These are phyloP conservation scores for Euproctis similis DNA, from an alignment of 2,888 invertebrate genomes.

Conservation along the genomic window DNA sequence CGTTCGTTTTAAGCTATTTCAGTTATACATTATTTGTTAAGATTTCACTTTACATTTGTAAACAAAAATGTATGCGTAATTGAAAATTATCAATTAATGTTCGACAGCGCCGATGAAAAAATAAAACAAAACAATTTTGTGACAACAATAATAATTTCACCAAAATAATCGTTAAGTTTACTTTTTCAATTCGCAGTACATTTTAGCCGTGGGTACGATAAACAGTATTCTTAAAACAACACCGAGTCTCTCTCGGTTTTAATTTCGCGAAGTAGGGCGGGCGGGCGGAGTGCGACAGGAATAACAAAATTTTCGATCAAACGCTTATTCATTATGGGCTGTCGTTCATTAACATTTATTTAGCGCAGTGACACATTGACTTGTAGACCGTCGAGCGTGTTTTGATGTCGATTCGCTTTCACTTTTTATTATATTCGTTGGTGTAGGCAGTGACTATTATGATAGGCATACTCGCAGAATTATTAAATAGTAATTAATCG, in stretches of 20 bases:
- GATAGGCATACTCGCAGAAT: too few relatives aligned
- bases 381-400: too few relatives aligned
- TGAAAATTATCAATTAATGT: neutral
- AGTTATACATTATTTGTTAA: too few relatives aligned
- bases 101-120: constrained; percentile 4
- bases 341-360: constrained; percentile 40
- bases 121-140: constrained; percentile 4
- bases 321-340: constrained; percentile 35
- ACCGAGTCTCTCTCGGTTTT: constrained; percentile 26
- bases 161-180: too few relatives aligned
- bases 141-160: constrained; percentile 10
- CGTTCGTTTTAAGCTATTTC: too few relatives aligned
- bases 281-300: constrained; percentile 28
- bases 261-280: constrained; percentile 31
- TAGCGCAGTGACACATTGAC: constrained; percentile 25
- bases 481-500: too few relatives aligned
- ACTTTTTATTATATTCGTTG: too few relatives aligned
- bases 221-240: constrained; percentile 23
- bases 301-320: constrained; percentile 39
- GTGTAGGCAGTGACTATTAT: too few relatives aligned
- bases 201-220: constrained; percentile 22
- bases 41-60: too few relatives aligned
- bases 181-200: constrained; percentile 23
- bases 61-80: too few relatives aligned
- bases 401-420: too few relatives aligned